Evolutionary conservation across 64 coral and sea anemone genomes (phyloP).

Genomic region (Dendronephthya gigantea): DNA sequence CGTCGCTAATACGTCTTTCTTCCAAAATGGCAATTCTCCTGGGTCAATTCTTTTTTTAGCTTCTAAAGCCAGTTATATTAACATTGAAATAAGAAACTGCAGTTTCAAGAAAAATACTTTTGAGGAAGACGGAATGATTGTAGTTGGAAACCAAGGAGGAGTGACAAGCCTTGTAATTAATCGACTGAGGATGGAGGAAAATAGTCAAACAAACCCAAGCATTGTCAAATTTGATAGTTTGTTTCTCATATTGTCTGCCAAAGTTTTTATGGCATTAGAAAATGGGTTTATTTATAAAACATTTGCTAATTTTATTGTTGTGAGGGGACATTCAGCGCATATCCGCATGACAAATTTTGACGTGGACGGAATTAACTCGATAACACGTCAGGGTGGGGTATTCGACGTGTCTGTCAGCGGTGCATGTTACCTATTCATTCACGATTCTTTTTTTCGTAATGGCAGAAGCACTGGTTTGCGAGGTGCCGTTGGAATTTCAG

Average conservation of each 20-base stretch:
- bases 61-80: background rate
- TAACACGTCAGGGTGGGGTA: background rate
- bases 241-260: background rate
- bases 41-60: background rate
- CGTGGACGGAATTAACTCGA: background rate
- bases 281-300: background rate
- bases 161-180: background rate
- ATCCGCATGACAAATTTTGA: background rate
- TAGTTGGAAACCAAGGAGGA: background rate
- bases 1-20: background rate
- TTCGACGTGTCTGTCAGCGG: background rate
- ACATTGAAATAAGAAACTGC: background rate
- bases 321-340: background rate
- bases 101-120: background rate
- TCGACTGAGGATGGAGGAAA: background rate
- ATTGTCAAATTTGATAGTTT: background rate
- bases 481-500: background rate
- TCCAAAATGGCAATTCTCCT: background rate
- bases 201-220: background rate
- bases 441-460: background rate
- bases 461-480: background rate
- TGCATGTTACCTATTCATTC: background rate
- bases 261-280: background rate
- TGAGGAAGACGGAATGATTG: background rate
- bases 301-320: background rate